Base-by-base conservation (phyloP, 2,113 vertebrate species). In the Xenopus laevis region DNA sequence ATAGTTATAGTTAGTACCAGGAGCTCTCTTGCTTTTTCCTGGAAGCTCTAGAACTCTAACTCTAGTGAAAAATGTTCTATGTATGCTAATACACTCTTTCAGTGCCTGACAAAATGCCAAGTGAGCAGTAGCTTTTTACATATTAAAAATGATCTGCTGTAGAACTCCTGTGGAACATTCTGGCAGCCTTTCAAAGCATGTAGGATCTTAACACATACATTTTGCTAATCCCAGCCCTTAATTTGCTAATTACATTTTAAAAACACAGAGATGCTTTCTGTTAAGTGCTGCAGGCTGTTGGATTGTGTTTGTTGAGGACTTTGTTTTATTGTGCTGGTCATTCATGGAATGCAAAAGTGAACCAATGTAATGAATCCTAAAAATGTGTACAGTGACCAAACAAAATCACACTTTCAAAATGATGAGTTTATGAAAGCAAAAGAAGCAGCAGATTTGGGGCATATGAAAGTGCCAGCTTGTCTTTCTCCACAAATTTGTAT, bases 21-120 rank as follows among this genome's bases (percentile, higher is more conserved):
- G 84, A 85, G 74, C 77, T 89, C 87, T 82, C 70, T 47, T 85
- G 81, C 79, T 83, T 87, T n/a, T 88, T 86, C 74, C 77, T 86
- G 78, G 71, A 71, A 79, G 71, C 21, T 82, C 45, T 76, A 80
- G 78, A 79, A 62, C 83, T 83, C 82, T 82, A 85, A 87, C 82
- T 20, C 59, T 81, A 63, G 67, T 71, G 71, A 30, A 60, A 7
- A 4, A 7, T 17, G 12, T 55, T 60, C 4, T 23, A 23, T 60
- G n/a, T 20, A 55, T 47, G 16, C 59, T 53, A 52, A 63, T 63
- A 27, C 30, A 33, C 30, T 33, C 6, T 33, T 33, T 33, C 30
- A 33, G 30, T 33, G 30, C 3, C 30, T 33, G 30, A 33, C 30
- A 3, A 4, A 33, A 33, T 33, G 30, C 30, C 6, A 33, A 33